phyloP scores from a whole-genome alignment of 2,113 vertebrate genomes.

The Rhabdornis inornatus region DNA sequence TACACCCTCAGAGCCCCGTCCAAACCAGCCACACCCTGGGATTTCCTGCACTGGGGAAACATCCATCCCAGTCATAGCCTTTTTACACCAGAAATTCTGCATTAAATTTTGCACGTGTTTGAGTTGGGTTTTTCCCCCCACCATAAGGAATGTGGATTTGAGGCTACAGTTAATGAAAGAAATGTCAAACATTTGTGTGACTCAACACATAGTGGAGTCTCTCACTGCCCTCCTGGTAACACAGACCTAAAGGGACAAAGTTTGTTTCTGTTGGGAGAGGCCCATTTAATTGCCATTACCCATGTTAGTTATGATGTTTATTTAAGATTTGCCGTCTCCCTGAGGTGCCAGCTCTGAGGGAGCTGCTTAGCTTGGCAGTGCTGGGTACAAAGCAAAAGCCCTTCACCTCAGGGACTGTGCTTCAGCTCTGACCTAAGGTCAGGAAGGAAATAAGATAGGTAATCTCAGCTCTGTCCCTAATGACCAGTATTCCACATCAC shows the following conservation, averaged over 20 bases:
- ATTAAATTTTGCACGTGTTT: background rate
- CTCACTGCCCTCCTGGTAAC: background rate
- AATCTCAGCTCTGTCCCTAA: conserved; percentile 43
- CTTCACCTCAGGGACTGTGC: conserved; percentile 4
- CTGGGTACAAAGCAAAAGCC: background rate
- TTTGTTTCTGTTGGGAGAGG: background rate
- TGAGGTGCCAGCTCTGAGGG: conserved; percentile 15
- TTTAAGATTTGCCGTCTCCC: background rate
- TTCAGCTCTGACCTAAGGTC: conserved; percentile 39
- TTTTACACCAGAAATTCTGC: background rate
- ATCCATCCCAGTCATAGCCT: rapidly evolving
- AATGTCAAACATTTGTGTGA: background rate
- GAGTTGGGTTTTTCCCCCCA: background rate
- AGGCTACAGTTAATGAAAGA: background rate
- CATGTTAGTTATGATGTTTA: background rate
- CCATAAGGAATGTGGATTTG: background rate
- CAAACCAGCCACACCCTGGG: background rate
- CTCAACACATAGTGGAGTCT: background rate
- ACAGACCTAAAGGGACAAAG: background rate
- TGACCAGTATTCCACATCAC: conserved; percentile 20
- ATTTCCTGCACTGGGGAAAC: background rate
- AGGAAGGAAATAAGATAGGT: conserved; percentile 60
- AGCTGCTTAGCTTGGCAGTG: conserved; percentile 1
- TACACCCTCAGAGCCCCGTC: background rate
- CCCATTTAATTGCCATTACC: background rate